Base-by-base conservation (phyloP, 37 sponge, comb jelly and placozoan species). In the Halichondria panicea region DNA sequence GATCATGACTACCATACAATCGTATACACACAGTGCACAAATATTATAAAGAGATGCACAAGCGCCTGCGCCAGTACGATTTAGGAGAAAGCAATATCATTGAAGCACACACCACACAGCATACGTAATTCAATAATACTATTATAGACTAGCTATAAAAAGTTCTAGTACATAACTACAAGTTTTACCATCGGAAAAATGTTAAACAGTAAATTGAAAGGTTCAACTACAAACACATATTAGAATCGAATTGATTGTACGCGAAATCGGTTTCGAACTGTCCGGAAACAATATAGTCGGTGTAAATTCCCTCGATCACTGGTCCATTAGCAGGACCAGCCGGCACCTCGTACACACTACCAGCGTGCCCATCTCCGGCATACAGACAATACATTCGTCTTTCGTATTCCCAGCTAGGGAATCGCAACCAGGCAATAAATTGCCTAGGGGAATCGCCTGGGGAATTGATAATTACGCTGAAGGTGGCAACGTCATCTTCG, bases 321-420 rank as follows among this genome's bases (percentile, higher is more conserved):
- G 81, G 62, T 21, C 71, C 81, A 61, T 80, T 80, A 1, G 81
- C 72, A 36, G 15, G n/a, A 3, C 19, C 68, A n/a, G n/a, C n/a
- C n/a, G n/a, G n/a, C 1, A 80, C 61, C 38, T 80, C 81, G 41
- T 43, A 27, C 19, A 80, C 71, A 7, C 61, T 42, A 34, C 81
- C 81, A 31, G 43, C 81, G 28, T 80, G 81, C 28, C 55, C 25
- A 46, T 80, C 42, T 11, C 81, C 81, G 44, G 35, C 71, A 32
- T 80, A 70, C 37, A 80, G 62, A 30, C 77, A 76, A n/a, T 55
- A 27, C 19, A 3, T 58, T 0, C 33, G 24, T 19, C 4, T 35
- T 40, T 42, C 35, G 33, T 38, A 37, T 21, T 67, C 62, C 81
- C 81, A 80, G 36, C 72, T 71, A 22, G 41, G 50, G 9, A 13